Conservation (phyloP, 2,797 vertebrate genomes). For the Meda fulgida region DNA sequence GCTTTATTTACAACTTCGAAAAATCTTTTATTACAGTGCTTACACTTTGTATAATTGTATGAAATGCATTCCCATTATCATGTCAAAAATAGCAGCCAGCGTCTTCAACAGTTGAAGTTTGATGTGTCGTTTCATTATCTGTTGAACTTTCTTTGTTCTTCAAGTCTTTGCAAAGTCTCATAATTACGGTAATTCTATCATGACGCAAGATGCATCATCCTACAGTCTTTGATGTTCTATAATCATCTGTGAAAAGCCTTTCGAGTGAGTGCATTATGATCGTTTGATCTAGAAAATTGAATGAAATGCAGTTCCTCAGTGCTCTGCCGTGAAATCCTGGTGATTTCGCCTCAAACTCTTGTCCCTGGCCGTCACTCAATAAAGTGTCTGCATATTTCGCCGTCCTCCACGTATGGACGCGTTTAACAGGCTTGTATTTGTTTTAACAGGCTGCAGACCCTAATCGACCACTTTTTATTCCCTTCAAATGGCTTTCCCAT, state of each 20-base stretch:
- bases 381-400: neutral
- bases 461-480: constrained; percentile 27
- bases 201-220: neutral
- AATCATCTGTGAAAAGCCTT: neutral
- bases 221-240: neutral
- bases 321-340: neutral
- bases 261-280: neutral
- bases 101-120: neutral
- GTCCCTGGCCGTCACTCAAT: neutral
- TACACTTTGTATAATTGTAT: neutral
- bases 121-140: constrained; percentile 8
- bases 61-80: neutral
- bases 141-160: constrained; percentile 1
- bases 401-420: neutral
- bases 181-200: constrained; percentile 15
- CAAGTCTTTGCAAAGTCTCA: neutral
- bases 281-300: neutral
- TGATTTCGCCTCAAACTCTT: neutral
- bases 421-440: constrained; percentile 44
- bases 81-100: neutral
- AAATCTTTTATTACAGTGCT: neutral
- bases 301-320: constrained; percentile 15
- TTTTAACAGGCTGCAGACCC: constrained; percentile 25
- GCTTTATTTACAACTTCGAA: neutral
- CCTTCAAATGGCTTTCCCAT: constrained; percentile 41